Evolutionary conservation across 2,888 invertebrate species (phyloP), one percentile per base, ranked within the genome.

Genomic region (Nomada ferruginata): DNA sequence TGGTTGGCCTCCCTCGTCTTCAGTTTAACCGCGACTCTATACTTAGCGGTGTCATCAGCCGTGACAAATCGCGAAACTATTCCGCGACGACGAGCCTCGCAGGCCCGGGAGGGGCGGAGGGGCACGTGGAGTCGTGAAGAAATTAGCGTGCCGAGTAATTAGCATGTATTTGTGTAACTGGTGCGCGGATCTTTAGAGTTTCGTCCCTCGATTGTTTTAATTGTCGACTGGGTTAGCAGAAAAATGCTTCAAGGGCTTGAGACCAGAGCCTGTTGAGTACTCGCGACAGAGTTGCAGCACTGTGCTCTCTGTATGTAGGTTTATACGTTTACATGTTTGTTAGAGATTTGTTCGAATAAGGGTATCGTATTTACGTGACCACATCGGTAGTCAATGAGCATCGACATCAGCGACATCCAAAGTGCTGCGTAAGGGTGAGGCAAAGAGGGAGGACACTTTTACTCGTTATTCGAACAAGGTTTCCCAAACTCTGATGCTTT

Each of bases 61-160:
- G 73, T 83, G 77, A 74, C 82, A 77, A 83, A 77, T 83, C 82
- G 82, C 59, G 53, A 66, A 73, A 74, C 82, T 82, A 77, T 82
- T 77, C 77, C 42, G 50, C 60, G 70, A 50, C 50, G 57, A 20
- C 5, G 64, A 29, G 53, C 23, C 55, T 20, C 59, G 23, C 47
- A 26, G 53, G n/a, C 7, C n/a, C 0, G 44, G 44, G 47, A 0
- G 11, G 13, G 3, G n/a, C n/a, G 42, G 13, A 23, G 42, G 69
- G 44, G 70, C 50, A 71, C 69, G 64, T 26, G 64, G 68, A 55
- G 68, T 68, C 65, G 65, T 42, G 66, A 82, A 76, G 82, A 76
- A 82, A 76, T 82, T 83, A 82, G 50, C 73, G 44, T 50, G 73
- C 26, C 23, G 44, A 66, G 73, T 61, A 83, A 83, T 83, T 82